Conservation (phyloP, 2,113 vertebrate genomes). For the Sprattus sprattus region DNA sequence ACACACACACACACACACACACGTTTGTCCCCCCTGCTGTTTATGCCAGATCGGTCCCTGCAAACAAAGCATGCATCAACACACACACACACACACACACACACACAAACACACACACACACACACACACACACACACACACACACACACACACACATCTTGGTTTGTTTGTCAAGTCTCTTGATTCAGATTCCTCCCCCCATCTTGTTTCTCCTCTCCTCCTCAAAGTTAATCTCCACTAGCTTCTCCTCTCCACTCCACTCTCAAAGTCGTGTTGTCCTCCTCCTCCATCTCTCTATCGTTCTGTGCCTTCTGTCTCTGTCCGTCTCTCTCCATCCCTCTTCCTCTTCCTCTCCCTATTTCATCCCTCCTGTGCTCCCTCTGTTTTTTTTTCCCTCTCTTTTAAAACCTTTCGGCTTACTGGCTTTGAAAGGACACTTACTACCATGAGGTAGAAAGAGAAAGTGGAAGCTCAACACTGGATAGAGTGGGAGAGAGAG, state of each 20-base stretch:
- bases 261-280: neutral
- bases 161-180: neutral
- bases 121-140: too few species aligned
- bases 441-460: neutral
- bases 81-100: too few species aligned
- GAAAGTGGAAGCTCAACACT: neutral
- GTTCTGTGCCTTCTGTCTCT: neutral
- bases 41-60: neutral
- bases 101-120: too few species aligned
- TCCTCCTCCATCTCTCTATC: neutral
- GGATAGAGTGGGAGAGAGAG: neutral
- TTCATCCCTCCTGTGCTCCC: too few species aligned
- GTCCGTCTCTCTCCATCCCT: neutral
- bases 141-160: too few species aligned
- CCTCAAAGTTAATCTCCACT: neutral
- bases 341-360: neutral
- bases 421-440: neutral
- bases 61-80: constrained; percentile 7
- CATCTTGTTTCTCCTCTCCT: neutral
- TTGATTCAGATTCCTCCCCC: neutral
- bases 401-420: neutral
- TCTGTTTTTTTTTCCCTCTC: neutral
- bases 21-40: neutral
- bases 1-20: neutral
- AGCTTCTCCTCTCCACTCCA: neutral